Conservation (phyloP, 2,797 vertebrate species). For the Petrocephalus schoutedeni region DNA sequence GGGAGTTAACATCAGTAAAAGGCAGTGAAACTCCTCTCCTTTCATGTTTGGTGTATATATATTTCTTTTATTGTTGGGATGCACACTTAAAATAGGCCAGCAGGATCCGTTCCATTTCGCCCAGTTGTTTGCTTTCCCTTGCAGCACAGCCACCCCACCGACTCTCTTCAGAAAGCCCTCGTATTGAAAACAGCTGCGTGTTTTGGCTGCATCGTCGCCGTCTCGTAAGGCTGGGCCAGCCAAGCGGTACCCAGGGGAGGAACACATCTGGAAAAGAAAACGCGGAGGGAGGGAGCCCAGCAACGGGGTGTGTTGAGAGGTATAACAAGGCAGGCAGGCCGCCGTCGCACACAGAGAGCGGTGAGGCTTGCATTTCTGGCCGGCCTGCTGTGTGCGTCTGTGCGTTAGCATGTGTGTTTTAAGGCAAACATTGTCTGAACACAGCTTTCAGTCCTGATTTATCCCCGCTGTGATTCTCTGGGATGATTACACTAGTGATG, state of each 20-base stretch:
- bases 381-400: background rate
- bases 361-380: background rate
- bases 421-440: background rate
- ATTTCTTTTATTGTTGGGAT: background rate
- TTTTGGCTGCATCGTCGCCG: constrained; percentile 45
- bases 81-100: constrained; percentile 23
- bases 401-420: background rate
- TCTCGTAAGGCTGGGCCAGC: constrained; percentile 40
- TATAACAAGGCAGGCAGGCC: constrained; percentile 28
- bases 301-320: constrained; percentile 30
- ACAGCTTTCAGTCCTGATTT: background rate
- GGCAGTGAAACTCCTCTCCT: background rate
- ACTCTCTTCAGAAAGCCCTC: constrained; percentile 37
- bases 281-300: constrained; percentile 33
- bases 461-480: background rate
- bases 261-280: constrained; percentile 61
- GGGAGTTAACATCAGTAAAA: background rate
- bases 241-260: constrained; percentile 43
- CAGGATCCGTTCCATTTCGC: constrained; percentile 26
- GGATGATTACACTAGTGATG: background rate
- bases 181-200: constrained; percentile 63
- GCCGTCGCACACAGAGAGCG: background rate
- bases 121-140: constrained; percentile 37
- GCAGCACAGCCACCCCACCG: constrained; percentile 36
- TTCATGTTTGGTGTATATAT: background rate